These are phyloP conservation scores for Drosophila neonasuta DNA, from an alignment of 2,888 invertebrate genomes.

Conservation along the genomic window DNA sequence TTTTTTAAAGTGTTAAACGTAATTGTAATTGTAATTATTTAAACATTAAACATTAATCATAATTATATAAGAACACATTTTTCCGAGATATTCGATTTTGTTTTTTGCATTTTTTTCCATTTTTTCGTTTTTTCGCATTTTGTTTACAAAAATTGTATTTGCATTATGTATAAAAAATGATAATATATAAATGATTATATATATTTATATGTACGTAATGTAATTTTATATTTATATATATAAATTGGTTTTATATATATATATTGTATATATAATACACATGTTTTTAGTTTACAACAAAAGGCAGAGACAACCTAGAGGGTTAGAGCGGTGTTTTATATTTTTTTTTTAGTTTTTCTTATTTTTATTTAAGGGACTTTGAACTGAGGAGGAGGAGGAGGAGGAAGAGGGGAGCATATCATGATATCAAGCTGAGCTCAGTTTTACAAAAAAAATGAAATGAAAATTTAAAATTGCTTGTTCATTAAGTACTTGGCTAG, in stretches of 20 bases:
- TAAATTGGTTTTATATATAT: constrained; percentile 49
- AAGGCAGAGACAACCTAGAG: constrained; percentile 74
- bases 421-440: constrained; percentile 45
- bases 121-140: constrained; percentile 30
- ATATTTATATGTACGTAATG: constrained; percentile 28
- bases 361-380: too few relatives aligned
- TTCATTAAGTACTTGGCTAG: constrained; percentile 56
- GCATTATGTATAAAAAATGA: constrained; percentile 53
- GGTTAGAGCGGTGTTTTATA: constrained; percentile 48
- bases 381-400: too few relatives aligned
- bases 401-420: constrained; percentile 2
- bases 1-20: constrained; percentile 56
- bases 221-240: constrained; percentile 18
- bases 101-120: constrained; percentile 30
- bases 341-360: neutral
- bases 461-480: neutral
- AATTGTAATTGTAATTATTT: constrained; percentile 62
- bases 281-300: constrained; percentile 71
- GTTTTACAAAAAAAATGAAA: constrained; percentile 1
- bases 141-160: constrained; percentile 49
- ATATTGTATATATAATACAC: constrained; percentile 67
- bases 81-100: constrained; percentile 74
- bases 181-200: constrained; percentile 45
- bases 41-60: constrained; percentile 62
- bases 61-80: constrained; percentile 74